Evolutionary conservation across 2,113 vertebrate genomes (phyloP).

Genomic region (Capricornis sumatraensis): DNA sequence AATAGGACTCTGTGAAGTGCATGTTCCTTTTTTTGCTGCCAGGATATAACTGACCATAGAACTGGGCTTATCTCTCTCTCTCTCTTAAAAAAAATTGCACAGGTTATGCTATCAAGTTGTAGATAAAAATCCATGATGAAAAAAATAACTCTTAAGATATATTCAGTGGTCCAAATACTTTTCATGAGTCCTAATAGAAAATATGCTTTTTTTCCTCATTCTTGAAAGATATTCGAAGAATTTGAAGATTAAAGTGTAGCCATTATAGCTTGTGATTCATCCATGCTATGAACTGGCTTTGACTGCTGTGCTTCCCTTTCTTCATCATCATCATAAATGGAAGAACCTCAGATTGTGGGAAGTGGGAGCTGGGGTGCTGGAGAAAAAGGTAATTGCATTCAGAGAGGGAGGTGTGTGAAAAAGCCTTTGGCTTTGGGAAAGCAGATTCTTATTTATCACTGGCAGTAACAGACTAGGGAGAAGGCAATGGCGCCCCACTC

Average conservation of each 20-base stretch:
- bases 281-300: background rate
- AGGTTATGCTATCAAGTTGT: background rate
- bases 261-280: background rate
- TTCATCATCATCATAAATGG: background rate
- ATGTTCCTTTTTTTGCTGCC: conserved; percentile 14
- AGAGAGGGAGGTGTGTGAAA: background rate
- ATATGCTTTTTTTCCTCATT: background rate
- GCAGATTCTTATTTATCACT: background rate
- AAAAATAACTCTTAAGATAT: background rate
- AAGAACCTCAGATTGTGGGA: background rate
- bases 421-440: background rate
- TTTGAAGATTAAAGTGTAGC: conserved; percentile 5
- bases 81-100: background rate
- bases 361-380: background rate
- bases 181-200: background rate
- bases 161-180: background rate
- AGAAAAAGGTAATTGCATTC: background rate
- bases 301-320: background rate
- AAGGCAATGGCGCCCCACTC: too few relatives aligned
- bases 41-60: conserved; percentile 43
- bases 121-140: background rate
- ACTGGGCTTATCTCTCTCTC: background rate
- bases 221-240: background rate
- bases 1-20: conserved; percentile 41
- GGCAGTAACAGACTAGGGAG: background rate